Conservation (phyloP, 2,888 invertebrate species). For the Pandemis cinnamomeana region DNA sequence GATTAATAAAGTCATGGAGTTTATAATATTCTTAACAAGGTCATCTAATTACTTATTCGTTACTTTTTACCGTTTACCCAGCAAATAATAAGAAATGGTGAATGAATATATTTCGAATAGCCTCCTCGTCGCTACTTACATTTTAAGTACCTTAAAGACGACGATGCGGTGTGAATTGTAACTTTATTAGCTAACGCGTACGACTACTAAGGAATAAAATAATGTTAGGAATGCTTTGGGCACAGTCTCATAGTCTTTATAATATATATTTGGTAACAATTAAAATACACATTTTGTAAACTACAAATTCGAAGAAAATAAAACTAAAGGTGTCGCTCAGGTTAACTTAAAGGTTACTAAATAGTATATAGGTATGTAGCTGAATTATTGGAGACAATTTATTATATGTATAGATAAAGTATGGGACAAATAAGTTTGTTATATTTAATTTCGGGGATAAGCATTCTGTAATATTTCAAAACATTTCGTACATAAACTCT, state of each 20-base stretch:
- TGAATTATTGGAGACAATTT: not conserved
- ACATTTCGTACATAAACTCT: no score
- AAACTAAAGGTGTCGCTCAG: slow-evolving; percentile 35
- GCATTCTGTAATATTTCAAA: no score
- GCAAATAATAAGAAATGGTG: slow-evolving; percentile 19
- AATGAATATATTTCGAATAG: slow-evolving; percentile 13
- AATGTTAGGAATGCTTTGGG: slow-evolving; percentile 56
- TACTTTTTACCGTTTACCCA: slow-evolving; percentile 15
- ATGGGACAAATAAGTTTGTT: not conserved
- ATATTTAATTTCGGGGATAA: no score
- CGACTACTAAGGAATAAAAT: slow-evolving; percentile 18
- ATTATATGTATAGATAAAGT: no score
- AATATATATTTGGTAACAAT: slow-evolving; percentile 45
- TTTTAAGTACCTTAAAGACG: not conserved
- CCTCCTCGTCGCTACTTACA: slow-evolving; percentile 22
- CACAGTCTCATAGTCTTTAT: slow-evolving; percentile 63
- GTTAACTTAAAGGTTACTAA: not conserved
- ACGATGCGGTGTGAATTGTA: not conserved
- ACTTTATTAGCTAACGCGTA: not conserved
- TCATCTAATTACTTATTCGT: slow-evolving; percentile 24
- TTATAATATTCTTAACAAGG: slow-evolving; percentile 41
- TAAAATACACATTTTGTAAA: slow-evolving; percentile 16
- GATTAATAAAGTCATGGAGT: slow-evolving; percentile 77
- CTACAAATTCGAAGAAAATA: slow-evolving; percentile 13
- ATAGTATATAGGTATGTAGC: not conserved